Base-by-base conservation (phyloP, 2,113 vertebrate genomes). In the Cyprinodon variegatus region DNA sequence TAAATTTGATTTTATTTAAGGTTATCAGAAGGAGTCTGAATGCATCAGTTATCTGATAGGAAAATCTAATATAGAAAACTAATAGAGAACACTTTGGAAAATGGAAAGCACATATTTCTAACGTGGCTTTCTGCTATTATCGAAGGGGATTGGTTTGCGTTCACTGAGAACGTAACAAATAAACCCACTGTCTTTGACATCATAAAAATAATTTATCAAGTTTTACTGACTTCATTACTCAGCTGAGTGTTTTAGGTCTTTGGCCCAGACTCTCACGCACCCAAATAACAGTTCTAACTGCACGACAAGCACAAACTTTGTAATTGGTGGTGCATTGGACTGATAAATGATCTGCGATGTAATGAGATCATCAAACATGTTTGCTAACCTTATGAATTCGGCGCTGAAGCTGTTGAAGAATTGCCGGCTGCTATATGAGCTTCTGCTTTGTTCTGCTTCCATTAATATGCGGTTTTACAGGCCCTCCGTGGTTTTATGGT, bases 211-310 rank as follows among this genome's bases (percentile, higher is more conserved):
- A 63, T n/a, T 43, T 69, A 22, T 77, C 46, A 65, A 64, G 22
- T 70, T 77, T 70, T 63, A 53, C 43, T 1, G 38, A 48, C n/a
- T 50, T 38, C 48, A 46, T 41, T 41, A 36, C 60, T 67, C 66
- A n/a, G 10, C 63, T 53, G 13, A 63, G 74, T 61, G 68, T 61
- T 63, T 63, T n/a, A 38, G 61, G 36, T 17, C 12, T 62, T 39
- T 36, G 13, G 29, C 29, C 60, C 61, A 61, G 1, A 15, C 61
- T 36, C 15, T 11, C 60, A 61, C 60, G 15, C 61, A 37, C 61
- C 3, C 36, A 37, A 36, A 61, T 37, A 37, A 14, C 60, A 6
- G 11, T 2, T 13, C 14, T 41, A 65, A 41, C 5, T n/a, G 9
- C 17, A n/a, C 11, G 10, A 39, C 2, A 57, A 50, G 2, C 10